Percentiles rank a stretch among this genome's conserved stretches.
Conservation (phyloP, 1,140 invertebrate genomes). For the Caenorhabditis elegans region DNA sequence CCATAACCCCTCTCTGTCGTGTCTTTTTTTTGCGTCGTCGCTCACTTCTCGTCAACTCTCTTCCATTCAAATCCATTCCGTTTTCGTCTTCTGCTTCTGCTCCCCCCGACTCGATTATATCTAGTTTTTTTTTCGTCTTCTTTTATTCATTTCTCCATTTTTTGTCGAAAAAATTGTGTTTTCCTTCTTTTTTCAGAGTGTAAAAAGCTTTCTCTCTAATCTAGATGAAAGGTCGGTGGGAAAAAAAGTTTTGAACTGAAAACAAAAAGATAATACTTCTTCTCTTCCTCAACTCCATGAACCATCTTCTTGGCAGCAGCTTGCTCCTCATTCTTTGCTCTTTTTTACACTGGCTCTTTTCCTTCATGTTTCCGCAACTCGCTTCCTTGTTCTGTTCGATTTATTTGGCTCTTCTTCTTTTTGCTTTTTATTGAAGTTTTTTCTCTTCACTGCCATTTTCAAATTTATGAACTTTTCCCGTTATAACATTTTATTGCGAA, state of each 20-base stretch:
- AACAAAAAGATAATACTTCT: no score
- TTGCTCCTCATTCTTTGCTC: slow-evolving; percentile 21
- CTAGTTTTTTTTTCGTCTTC: neutral
- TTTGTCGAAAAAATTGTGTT: neutral
- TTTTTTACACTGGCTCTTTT: neutral
- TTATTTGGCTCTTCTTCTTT: neutral
- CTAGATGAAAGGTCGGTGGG: no score
- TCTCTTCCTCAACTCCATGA: no score
- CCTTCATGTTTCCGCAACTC: neutral
- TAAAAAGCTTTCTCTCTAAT: no score
- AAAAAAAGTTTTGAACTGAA: no score
- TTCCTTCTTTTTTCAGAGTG: neutral
- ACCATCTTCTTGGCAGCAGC: no score
- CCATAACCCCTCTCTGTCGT: neutral
- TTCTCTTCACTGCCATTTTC: neutral
- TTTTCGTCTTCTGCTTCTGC: slow-evolving; percentile 15
- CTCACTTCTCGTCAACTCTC: slow-evolving; percentile 18
- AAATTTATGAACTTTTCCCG: no score
- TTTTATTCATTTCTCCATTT: neutral
- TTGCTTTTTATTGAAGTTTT: slow-evolving; percentile 9
- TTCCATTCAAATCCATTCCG: slow-evolving; percentile 25
- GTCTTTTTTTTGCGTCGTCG: slow-evolving; percentile 2
- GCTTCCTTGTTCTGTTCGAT: slow-evolving; percentile 9
- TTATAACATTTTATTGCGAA: no score
- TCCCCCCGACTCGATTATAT: neutral